Evolutionary conservation across 2,888 invertebrate genomes (phyloP), one percentile per base, ranked within the genome.

Genomic region (Scaptomyza reducta): DNA sequence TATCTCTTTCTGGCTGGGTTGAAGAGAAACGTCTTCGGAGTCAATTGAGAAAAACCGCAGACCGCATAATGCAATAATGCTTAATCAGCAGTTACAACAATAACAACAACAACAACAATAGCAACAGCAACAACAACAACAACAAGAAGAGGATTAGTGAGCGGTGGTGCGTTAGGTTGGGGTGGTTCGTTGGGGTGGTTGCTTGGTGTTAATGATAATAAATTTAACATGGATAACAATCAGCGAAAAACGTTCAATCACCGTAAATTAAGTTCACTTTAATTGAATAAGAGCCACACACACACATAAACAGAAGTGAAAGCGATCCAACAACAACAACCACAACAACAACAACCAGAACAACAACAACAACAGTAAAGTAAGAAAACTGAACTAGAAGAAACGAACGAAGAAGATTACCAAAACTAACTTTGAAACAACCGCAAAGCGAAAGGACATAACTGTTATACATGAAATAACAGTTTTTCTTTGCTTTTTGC

Each of bases 221-320:
- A 84, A 83, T 82, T 81, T 78, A 82, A 63, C 70, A 67, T 62
- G 79, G 83, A 83, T 82, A 81, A 85, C 79, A 78, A 74, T 78
- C 76, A 79, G 77, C 71, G 78, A 87, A 73, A 40, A 49, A 85
- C 81, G 89, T 90, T 83, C 89, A 91, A 91, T 90, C 90, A 90
- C 89, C 63, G 82, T 90, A 83, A 88, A 91, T 91, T 91, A 89
- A 91, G 90, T 90, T 90, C 81, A 90, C 89, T 90, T 87, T 88
- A 90, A 90, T 90, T 91, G 88, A 91, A 90, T 90, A 84, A 89
- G 82, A 61, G 70, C 22, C 63, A 53, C 31, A 31, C 27, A 29
- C 27, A 29, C 31, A 31, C 66, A 69, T 65, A 53, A 68, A 56
- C 53, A 64, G 40, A 46, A 64, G 25, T 22, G 29, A 50, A 59